phyloP scores from a whole-genome alignment of 2,797 vertebrate genomes.

The Lerista edwardsae region DNA sequence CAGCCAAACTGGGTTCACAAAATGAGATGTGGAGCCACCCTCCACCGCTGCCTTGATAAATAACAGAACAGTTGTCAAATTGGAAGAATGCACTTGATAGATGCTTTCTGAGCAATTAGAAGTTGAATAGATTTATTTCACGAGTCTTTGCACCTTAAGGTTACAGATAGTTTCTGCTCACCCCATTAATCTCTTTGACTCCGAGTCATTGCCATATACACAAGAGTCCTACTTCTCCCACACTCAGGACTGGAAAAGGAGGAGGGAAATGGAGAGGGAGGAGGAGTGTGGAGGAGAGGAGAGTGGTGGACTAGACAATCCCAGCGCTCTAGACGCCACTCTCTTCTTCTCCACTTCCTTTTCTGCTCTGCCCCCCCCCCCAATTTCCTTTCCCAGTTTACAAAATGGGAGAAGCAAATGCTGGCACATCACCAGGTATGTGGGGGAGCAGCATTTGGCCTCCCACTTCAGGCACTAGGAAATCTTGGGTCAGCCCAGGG shows the following conservation, averaged over 20 bases:
- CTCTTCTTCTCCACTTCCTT: no score
- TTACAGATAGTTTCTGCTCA: no score
- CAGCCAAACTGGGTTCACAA: neutral
- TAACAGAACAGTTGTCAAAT: neutral
- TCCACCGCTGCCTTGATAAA: neutral
- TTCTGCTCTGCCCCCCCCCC: no score
- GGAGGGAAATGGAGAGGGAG: neutral
- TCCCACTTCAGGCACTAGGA: no score
- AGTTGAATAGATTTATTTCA: neutral
- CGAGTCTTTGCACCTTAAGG: neutral
- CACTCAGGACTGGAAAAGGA: neutral
- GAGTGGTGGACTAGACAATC: no score
- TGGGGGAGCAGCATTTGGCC: no score
- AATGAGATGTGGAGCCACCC: neutral
- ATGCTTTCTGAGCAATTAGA: neutral
- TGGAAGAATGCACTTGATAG: neutral
- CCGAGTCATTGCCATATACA: neutral
- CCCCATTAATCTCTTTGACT: neutral
- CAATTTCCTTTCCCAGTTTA: no score
- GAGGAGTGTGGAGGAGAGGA: no score
- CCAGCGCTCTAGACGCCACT: no score
- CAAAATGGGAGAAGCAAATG: no score
- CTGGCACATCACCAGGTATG: no score
- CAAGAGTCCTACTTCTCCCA: neutral
- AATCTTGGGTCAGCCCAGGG: no score